Evolutionary conservation across 2,113 vertebrate genomes (phyloP).

Genomic region (Heterochromis multidens): DNA sequence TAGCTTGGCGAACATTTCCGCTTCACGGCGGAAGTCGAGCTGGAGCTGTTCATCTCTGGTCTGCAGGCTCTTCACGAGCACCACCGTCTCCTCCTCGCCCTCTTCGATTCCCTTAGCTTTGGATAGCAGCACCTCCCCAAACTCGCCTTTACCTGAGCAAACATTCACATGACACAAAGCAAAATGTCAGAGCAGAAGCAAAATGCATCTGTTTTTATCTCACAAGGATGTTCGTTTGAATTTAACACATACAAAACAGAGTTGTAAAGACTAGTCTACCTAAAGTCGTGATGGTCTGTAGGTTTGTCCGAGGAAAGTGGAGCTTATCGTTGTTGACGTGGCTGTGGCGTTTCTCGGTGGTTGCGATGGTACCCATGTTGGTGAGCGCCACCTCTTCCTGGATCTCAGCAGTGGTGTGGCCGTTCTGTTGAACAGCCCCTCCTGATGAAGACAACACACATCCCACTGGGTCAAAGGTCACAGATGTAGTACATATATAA

Average conservation of each 20-base stretch:
- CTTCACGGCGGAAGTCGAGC: conserved; percentile 89
- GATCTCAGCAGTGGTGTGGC: conserved; percentile 89
- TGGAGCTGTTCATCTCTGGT: conserved; percentile 88
- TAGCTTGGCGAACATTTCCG: conserved; percentile 95
- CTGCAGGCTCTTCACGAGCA: conserved; percentile 92
- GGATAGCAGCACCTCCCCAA: conserved; percentile 93
- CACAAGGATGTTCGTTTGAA: neutral
- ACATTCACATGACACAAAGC: neutral
- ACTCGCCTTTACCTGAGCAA: conserved; percentile 87
- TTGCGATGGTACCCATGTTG: conserved; percentile 79
- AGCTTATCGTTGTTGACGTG: conserved; percentile 82
- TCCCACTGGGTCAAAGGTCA: neutral
- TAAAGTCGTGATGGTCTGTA: conserved; percentile 93
- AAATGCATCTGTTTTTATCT: neutral
- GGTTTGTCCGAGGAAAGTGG: conserved; percentile 83
- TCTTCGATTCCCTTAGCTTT: conserved; percentile 88
- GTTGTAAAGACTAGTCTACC: conserved; percentile 67
- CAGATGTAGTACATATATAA: neutral
- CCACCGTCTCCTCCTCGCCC: conserved; percentile 81
- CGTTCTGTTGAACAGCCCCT: conserved; percentile 85
- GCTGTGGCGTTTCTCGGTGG: conserved; percentile 87
- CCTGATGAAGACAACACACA: conserved; percentile 70
- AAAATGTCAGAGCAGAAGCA: neutral
- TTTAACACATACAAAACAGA: neutral
- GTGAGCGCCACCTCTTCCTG: conserved; percentile 93